Evolutionary conservation across 2,888 invertebrate species (phyloP), one percentile per base, ranked within the genome.

Genomic region (Choreutis nemorana): DNA sequence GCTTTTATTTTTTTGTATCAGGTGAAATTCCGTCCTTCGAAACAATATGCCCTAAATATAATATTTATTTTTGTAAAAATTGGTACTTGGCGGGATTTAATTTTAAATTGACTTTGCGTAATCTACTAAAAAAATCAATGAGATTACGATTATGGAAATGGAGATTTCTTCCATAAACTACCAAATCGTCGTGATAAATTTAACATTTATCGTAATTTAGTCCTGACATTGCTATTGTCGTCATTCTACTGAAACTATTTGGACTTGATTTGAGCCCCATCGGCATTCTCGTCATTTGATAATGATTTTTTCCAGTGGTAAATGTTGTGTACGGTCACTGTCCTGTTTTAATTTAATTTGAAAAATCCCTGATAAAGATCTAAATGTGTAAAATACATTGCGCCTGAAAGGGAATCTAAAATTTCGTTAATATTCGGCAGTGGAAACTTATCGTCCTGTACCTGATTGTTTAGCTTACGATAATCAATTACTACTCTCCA

Each of bases 21-120:
- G 21, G 28, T 28, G 3, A 3, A 20, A 28, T 21, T 6, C n/a
- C n/a, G n/a, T n/a, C n/a, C 21, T 21, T 6, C 11, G 28, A 20
- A 9, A 28, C 21, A 14, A 20, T 7, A 12, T 28, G 28, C 3
- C 28, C 28, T 28, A 28, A 28, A 20, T 28, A 28, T 18, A 18
- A 13, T n/a, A 28, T 28, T 28, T 28, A 11, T 12, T 28, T 28
- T 28, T 28, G 20, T 10, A 28, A 20, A 20, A 28, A 28, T 6
- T 28, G n/a, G 9, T 21, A 28, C 20, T 28, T 28, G 11, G 12
- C 5, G 4, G 21, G 7, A 20, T 28, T 28, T 12, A 28, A 10
- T 21, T 21, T 28, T n/a, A 28, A 28, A 20, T 28, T 28, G 3
- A 28, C 28, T 9, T 20, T 10, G 7, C 28, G 3, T 28, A 28